Base-by-base conservation (phyloP, 2,888 invertebrate species). In the Nomada hirtipes region DNA sequence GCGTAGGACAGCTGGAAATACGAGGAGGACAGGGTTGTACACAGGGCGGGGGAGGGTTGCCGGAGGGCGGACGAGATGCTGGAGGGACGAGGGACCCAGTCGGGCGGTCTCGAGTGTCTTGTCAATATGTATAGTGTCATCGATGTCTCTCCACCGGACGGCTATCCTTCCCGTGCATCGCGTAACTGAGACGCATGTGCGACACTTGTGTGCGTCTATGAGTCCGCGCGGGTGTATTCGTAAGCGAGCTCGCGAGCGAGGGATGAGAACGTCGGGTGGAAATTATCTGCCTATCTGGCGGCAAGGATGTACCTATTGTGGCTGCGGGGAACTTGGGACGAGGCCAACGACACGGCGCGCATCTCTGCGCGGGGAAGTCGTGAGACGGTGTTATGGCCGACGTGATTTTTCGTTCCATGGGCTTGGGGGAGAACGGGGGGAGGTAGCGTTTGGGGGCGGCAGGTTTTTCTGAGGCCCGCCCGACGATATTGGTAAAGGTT, bases 51-150 rank as follows among this genome's bases (percentile, higher is more conserved):
- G 53, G 63, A 63, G 77, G 75, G 71, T 69, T 68, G 80, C 72
- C n/a, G 59, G 75, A 84, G 86, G 86, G 83, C 65, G 89, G 89
- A 91, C 53, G 83, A 82, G 73, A 57, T 79, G 83, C 76, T 29
- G 60, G 77, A 85, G 87, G 86, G 81, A 83, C 47, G 47, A 90
- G 91, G 90, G 87, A 91, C 86, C 89, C 83, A 86, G 88, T 57
- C 89, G 87, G 90, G 88, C 92, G 91, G 91, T 87, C 92, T 93
- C 93, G 91, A 93, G 93, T 93, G 93, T 91, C 93, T 93, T 93
- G 93, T 93, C 93, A 93, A 93, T 93, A 93, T 93, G 93, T 93
- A 93, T 93, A 93, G 93, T 92, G 92, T 93, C 93, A 93, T 93
- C 93, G 93, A 93, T 92, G 93, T 93, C 92, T 92, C 92, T 93